phyloP scores from a whole-genome alignment of 2,888 invertebrate species.

The Agonopterix arenella region DNA sequence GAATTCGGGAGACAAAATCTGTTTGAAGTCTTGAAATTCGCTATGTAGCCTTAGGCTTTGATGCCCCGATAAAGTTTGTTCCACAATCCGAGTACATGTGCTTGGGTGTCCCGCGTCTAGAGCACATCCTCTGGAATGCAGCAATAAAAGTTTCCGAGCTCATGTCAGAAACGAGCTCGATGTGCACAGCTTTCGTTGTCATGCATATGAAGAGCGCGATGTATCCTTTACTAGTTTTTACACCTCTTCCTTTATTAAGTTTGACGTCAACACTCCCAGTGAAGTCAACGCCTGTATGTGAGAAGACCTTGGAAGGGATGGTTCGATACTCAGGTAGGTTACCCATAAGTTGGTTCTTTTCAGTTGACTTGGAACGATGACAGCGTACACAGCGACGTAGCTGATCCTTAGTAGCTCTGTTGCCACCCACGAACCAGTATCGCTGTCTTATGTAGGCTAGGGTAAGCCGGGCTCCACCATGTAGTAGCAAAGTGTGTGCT shows the following conservation, averaged over 20 bases:
- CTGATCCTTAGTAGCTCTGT: slow-evolving; percentile 1
- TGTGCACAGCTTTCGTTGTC: no score
- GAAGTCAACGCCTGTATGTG: slow-evolving; percentile 7
- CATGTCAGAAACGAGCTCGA: slow-evolving; percentile 14
- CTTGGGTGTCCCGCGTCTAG: slow-evolving; percentile 11
- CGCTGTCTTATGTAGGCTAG: background rate
- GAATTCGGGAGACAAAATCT: no score
- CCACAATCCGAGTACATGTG: slow-evolving; percentile 12
- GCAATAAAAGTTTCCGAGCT: slow-evolving; percentile 12
- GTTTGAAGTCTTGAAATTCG: background rate
- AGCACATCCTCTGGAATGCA: slow-evolving; percentile 10
- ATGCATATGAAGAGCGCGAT: no score
- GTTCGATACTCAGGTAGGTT: background rate
- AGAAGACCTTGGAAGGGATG: background rate
- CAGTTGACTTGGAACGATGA: background rate
- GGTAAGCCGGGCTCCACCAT: slow-evolving; percentile 1
- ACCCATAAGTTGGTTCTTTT: no score
- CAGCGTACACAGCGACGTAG: slow-evolving; percentile 5
- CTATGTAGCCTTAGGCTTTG: background rate
- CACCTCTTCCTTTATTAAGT: no score
- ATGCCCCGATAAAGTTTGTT: slow-evolving; percentile 14
- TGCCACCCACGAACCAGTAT: slow-evolving; percentile 8
- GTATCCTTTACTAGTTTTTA: no score
- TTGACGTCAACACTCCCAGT: no score
- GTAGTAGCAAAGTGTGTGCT: background rate